Conservation (phyloP, 2,113 vertebrate species). For the Mixornis gularis region DNA sequence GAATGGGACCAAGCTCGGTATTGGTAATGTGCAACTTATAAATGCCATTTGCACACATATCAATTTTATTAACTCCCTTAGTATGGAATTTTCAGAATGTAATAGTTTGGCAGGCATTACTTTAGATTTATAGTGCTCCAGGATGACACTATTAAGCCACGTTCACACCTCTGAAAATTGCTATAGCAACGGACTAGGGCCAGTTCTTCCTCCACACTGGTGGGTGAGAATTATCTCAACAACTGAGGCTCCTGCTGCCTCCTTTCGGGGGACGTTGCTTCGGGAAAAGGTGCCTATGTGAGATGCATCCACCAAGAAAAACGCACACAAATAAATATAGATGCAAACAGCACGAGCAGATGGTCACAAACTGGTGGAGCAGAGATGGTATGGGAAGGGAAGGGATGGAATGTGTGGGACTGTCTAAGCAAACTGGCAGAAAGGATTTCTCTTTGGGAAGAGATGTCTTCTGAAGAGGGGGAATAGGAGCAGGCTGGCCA, state of each 20-base stretch:
- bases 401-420: background rate
- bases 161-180: slow-evolving; percentile 49
- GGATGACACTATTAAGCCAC: slow-evolving; percentile 49
- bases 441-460: background rate
- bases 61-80: slow-evolving; percentile 64
- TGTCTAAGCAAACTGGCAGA: background rate
- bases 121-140: slow-evolving; percentile 51
- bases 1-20: background rate
- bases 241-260: background rate
- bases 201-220: background rate
- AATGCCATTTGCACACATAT: slow-evolving; percentile 58
- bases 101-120: slow-evolving; percentile 54
- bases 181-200: slow-evolving; percentile 31
- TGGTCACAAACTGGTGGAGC: background rate
- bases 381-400: background rate
- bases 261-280: fast-evolving
- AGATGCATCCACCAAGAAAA: background rate
- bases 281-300: background rate
- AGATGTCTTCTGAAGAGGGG: background rate
- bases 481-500: background rate
- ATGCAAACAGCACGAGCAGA: background rate
- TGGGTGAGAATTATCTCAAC: slow-evolving; percentile 4
- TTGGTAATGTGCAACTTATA: slow-evolving; percentile 50
- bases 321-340: background rate
- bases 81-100: slow-evolving; percentile 41